Evolutionary conservation across 1,140 invertebrate species (phyloP).

Genomic region (Andrena cerasifolii): DNA sequence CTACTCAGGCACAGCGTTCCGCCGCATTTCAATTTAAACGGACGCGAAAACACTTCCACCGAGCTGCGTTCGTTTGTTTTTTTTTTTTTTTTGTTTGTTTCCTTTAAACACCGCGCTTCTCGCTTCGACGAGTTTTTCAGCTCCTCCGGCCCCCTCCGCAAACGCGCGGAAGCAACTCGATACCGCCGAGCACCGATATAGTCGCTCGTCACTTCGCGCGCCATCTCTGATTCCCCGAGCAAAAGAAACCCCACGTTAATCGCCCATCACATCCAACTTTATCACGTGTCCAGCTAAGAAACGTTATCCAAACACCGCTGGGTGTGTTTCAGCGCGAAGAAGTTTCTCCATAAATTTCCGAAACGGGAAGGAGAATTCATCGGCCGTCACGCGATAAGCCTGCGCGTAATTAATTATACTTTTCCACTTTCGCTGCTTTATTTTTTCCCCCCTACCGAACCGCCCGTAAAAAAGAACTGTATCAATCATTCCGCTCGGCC

Average conservation of each 20-base stretch:
- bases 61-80: background rate
- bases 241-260: too few species aligned
- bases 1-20: slow-evolving; percentile 2
- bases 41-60: slow-evolving; percentile 35
- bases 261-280: too few species aligned
- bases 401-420: slow-evolving; percentile 17
- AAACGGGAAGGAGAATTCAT: too few species aligned
- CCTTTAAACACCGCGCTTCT: slow-evolving; percentile 51
- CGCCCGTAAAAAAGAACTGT: background rate
- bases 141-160: slow-evolving; percentile 25
- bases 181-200: slow-evolving; percentile 40
- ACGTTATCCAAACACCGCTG: background rate
- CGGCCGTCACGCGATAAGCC: background rate
- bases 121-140: slow-evolving; percentile 51
- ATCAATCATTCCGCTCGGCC: slow-evolving; percentile 29
- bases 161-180: slow-evolving; percentile 40
- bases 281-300: too few species aligned
- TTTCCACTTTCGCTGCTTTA: background rate
- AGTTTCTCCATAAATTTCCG: too few species aligned
- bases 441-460: background rate
- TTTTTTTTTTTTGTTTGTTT: background rate
- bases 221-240: background rate
- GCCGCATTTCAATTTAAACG: slow-evolving; percentile 40
- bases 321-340: background rate
- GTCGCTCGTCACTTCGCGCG: slow-evolving; percentile 14